Evolutionary conservation across 2,888 invertebrate species (phyloP).

Genomic region (Ischnura elegans): DNA sequence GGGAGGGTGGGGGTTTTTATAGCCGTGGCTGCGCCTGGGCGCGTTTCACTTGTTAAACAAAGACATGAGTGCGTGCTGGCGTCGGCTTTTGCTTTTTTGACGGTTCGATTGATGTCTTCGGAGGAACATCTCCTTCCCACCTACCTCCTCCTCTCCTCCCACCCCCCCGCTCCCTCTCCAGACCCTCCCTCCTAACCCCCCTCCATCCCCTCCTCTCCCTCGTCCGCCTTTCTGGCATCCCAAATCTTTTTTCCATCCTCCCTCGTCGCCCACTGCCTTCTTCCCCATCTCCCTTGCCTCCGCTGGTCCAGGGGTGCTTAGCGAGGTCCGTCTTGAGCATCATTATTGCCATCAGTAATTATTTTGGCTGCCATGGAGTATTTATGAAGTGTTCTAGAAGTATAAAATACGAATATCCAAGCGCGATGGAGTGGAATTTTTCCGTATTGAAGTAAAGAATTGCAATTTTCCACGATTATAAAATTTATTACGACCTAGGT

Average conservation of each 20-base stretch:
- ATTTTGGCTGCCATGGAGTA: too few species aligned
- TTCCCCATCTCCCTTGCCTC: neutral
- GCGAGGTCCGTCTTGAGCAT: too few species aligned
- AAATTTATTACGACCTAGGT: too few species aligned
- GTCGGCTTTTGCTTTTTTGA: conserved; percentile 2
- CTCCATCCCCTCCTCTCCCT: neutral
- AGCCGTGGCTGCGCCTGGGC: neutral
- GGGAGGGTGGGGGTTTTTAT: neutral
- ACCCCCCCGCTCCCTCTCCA: neutral
- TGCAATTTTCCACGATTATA: too few species aligned
- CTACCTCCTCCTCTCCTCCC: neutral
- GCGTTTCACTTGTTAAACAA: conserved; percentile 35
- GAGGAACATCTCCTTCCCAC: conserved; percentile 33
- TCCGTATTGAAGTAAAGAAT: too few species aligned
- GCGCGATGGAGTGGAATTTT: too few species aligned
- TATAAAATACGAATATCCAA: too few species aligned
- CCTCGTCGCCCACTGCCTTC: neutral
- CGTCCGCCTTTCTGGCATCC: neutral
- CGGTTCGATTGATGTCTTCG: conserved; percentile 26
- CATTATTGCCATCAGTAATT: too few species aligned
- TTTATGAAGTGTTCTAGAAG: too few species aligned
- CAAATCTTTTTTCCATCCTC: neutral
- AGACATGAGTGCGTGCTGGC: conserved; percentile 21
- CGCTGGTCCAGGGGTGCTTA: too few species aligned
- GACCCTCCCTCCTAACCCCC: neutral